Percentiles rank a stretch among this genome's conserved stretches.
These are phyloP conservation scores for Ectemnius continuus DNA, from an alignment of 2,888 invertebrate species.

Conservation along the genomic window DNA sequence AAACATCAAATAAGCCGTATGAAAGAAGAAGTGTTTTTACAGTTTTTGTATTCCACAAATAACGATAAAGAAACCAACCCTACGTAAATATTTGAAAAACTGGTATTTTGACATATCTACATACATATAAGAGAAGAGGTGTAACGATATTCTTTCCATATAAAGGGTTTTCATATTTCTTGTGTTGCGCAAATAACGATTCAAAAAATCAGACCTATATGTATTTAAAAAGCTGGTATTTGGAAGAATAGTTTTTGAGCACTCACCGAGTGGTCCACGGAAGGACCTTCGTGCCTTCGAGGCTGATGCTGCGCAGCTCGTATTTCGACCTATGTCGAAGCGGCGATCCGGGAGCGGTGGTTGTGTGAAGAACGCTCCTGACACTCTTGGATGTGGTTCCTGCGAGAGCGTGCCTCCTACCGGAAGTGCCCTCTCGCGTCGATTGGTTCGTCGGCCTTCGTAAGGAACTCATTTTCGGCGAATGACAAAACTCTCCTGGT, in stretches of 20 bases:
- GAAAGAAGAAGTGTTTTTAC: too few relatives aligned
- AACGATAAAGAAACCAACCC: too few relatives aligned
- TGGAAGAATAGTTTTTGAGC: neutral
- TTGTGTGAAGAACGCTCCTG: constrained; percentile 57
- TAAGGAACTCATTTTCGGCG: constrained; percentile 65
- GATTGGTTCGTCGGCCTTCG: constrained; percentile 65
- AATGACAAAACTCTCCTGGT: neutral
- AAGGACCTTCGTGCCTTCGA: constrained; percentile 76
- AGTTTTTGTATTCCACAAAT: too few relatives aligned
- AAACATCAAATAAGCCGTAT: too few relatives aligned
- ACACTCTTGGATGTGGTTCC: constrained; percentile 67
- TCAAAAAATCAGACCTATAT: too few relatives aligned
- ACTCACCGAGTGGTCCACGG: constrained; percentile 76
- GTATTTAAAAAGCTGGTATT: too few relatives aligned
- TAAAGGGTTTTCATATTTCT: too few relatives aligned
- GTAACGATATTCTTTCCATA: too few relatives aligned
- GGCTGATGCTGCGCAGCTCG: constrained; percentile 77
- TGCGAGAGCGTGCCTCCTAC: constrained; percentile 62
- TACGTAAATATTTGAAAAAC: too few relatives aligned
- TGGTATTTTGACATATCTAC: too few relatives aligned
- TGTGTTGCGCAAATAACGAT: too few relatives aligned
- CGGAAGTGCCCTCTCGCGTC: constrained; percentile 60
- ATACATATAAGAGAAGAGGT: too few relatives aligned
- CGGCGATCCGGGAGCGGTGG: constrained; percentile 65
- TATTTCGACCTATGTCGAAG: constrained; percentile 74